Conservation (phyloP, 2,888 invertebrate genomes). For the Lithophane leautieri region DNA sequence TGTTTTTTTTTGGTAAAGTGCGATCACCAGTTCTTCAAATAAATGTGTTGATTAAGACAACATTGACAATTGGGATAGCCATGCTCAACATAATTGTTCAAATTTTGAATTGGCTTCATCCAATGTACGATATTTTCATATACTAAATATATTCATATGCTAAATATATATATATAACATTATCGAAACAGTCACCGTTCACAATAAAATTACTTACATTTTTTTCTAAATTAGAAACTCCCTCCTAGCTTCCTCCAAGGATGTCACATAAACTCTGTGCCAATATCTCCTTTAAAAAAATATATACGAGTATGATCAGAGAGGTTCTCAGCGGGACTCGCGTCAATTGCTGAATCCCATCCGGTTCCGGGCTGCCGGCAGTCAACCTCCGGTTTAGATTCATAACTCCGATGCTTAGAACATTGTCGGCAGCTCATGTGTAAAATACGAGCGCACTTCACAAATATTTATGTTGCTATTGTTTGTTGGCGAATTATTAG, state of each 20-base stretch:
- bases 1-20: background rate
- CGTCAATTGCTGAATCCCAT: constrained; percentile 87
- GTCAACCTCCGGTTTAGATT: constrained; percentile 80
- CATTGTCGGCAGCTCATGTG: constrained; percentile 77
- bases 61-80: background rate
- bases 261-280: constrained; percentile 72
- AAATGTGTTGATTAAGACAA: background rate
- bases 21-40: background rate
- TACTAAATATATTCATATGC: too few species aligned
- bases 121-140: too few species aligned
- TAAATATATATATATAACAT: too few species aligned
- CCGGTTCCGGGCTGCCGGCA: constrained; percentile 83
- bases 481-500: constrained; percentile 70
- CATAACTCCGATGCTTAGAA: constrained; percentile 81
- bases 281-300: constrained; percentile 73
- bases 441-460: constrained; percentile 78
- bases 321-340: constrained; percentile 79
- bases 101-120: too few species aligned
- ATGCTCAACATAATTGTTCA: background rate
- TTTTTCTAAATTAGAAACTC: too few species aligned
- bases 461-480: constrained; percentile 76
- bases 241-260: constrained; percentile 35
- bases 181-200: too few species aligned
- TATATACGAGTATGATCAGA: constrained; percentile 71
- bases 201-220: too few species aligned